phyloP scores from a whole-genome alignment of 2,113 vertebrate species.

The Xenus cinereus region DNA sequence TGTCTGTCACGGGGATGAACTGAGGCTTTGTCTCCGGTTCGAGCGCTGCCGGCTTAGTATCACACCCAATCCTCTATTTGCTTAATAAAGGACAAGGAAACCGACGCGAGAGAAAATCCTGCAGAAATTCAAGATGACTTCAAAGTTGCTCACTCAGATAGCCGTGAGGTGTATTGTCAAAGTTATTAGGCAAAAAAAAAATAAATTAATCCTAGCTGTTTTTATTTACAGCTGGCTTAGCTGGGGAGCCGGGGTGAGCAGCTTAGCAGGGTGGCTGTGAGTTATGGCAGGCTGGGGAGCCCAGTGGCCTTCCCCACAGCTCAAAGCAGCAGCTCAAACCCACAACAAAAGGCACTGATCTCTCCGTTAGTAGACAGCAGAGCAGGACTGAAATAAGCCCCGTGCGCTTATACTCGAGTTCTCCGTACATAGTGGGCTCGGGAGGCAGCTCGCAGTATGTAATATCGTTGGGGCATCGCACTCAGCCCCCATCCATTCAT shows the following conservation, averaged over 20 bases:
- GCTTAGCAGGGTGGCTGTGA: neutral
- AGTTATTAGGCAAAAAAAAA: neutral
- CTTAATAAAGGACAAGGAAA: neutral
- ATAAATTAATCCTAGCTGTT: neutral
- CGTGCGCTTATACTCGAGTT: neutral
- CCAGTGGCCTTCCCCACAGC: neutral
- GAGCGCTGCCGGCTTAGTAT: constrained; percentile 10
- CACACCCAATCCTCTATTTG: neutral
- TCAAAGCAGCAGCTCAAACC: neutral
- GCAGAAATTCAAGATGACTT: constrained; percentile 19
- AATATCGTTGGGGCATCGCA: neutral
- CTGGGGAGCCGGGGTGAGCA: neutral
- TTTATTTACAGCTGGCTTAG: constrained; percentile 51
- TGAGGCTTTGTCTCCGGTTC: neutral
- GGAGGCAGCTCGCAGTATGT: neutral
- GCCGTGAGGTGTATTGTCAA: neutral
- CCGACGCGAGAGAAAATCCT: constrained; percentile 23
- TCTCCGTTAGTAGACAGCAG: neutral
- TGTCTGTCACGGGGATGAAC: neutral
- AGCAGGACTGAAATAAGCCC: neutral
- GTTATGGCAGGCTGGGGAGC: neutral
- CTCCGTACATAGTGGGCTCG: fast-evolving
- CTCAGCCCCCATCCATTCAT: neutral
- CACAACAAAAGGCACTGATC: constrained; percentile 7
- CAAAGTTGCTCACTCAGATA: neutral